These are phyloP conservation scores for Drosophila prolongata DNA, from an alignment of 2,888 invertebrate species.

Conservation along the genomic window DNA sequence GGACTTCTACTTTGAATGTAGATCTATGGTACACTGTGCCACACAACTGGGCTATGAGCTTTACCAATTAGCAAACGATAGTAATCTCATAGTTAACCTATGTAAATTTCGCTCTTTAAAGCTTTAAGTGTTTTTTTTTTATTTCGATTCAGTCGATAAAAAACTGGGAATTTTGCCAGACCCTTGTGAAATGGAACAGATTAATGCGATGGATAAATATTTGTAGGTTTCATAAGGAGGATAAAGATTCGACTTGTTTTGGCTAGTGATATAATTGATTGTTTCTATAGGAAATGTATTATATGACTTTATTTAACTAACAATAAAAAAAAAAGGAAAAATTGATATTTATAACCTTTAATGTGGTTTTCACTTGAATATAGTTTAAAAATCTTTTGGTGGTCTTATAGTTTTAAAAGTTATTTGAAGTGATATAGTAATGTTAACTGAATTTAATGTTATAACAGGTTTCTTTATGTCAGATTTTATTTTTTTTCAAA, in stretches of 20 bases:
- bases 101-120: conserved; percentile 31
- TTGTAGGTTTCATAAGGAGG: background rate
- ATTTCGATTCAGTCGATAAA: conserved; percentile 5
- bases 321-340: too few species aligned
- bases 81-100: conserved; percentile 21
- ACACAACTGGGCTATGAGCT: conserved; percentile 29
- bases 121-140: conserved; percentile 8
- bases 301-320: too few species aligned
- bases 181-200: conserved; percentile 25
- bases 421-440: too few species aligned
- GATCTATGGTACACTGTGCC: conserved; percentile 48
- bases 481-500: too few species aligned
- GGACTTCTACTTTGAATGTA: conserved; percentile 47
- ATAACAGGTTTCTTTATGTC: too few species aligned
- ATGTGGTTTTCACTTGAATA: too few species aligned
- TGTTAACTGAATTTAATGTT: too few species aligned
- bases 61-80: conserved; percentile 32
- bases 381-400: too few species aligned
- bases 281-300: background rate
- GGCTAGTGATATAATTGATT: background rate
- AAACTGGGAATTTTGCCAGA: conserved; percentile 14
- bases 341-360: too few species aligned
- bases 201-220: conserved; percentile 14
- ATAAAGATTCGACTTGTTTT: background rate
- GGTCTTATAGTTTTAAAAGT: too few species aligned